Base-by-base conservation (phyloP, 2,797 vertebrate species). In the Enteromius trimaculatus region DNA sequence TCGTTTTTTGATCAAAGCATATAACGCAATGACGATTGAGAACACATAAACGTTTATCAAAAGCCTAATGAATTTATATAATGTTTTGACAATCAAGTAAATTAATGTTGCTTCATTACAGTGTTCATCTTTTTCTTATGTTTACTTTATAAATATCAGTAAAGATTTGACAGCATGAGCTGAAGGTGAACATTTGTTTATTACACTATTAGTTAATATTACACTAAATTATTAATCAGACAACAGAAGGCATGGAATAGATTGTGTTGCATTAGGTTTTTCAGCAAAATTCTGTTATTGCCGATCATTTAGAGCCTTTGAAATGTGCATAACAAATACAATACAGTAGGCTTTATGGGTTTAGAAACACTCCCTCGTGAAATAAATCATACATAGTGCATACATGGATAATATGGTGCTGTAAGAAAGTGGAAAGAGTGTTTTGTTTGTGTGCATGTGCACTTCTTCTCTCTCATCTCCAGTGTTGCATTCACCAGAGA, bases 401-500 rank as follows among this genome's bases (percentile, higher is more conserved):
- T 34, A 21, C 31, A 72, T 34, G 17, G 9, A 21, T 72, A 21
- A 51, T 31, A 19, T 3, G 26, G 1, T 31, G 16, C 17, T 51
- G 16, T 31, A 29, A 71, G 17, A 55, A 55, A 55, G 49, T n/a
- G 21, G 21, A 75, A n/a, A 31, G 37, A 19, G 42, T 34, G 79
- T 66, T 60, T 60, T 64, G 26, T 64, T 42, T 65, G 64, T 69
- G 64, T 69, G 51, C 47, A 31, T 76, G 62, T 81, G 19, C 60
- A 64, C 34, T 6, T 44, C 17, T 49, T 81, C 34, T 78, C 7
- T 65, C 17, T 72, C 55, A 65, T 51, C 26, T 70, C 17, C 47
- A 71, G 65, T 60, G 51, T 34, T 49, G 51, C 51, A 64, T 16
- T 53, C 82, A 65, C 68, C 75, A 64, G 68, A 81, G 79, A 86